Evolutionary conservation across 2,797 vertebrate species (phyloP).

Genomic region (Otolemur crassicaudatus): DNA sequence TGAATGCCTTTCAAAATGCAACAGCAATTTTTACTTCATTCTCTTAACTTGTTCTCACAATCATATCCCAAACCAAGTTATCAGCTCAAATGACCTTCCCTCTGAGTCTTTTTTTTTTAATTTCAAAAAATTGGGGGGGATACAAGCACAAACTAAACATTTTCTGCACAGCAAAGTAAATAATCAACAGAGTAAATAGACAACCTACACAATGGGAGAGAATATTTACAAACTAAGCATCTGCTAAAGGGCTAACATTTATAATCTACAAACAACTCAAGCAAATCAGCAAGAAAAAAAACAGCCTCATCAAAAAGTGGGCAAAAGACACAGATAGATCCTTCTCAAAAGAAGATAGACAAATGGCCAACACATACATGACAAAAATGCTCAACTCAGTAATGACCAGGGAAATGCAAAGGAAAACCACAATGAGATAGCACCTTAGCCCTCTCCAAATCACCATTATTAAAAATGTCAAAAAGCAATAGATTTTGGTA

Average conservation of each 20-base stretch:
- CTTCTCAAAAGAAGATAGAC: neutral
- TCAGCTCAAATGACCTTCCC: neutral
- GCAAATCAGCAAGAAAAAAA: neutral
- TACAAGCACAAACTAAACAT: neutral
- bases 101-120: neutral
- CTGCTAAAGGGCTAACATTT: neutral
- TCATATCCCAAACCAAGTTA: neutral
- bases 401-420: neutral
- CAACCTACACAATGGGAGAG: neutral
- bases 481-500: neutral
- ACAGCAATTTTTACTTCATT: neutral
- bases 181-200: neutral
- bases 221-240: neutral
- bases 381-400: neutral
- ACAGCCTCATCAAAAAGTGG: neutral
- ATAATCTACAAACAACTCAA: neutral
- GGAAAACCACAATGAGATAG: neutral
- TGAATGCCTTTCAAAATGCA: conserved; percentile 30
- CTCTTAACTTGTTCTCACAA: neutral
- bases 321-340: neutral
- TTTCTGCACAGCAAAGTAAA: neutral
- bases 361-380: neutral
- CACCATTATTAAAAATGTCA: neutral
- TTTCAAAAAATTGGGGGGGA: neutral
- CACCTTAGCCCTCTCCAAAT: neutral